These are phyloP conservation scores for Alosa alosa DNA, from an alignment of 2,113 vertebrate genomes.

Conservation along the genomic window DNA sequence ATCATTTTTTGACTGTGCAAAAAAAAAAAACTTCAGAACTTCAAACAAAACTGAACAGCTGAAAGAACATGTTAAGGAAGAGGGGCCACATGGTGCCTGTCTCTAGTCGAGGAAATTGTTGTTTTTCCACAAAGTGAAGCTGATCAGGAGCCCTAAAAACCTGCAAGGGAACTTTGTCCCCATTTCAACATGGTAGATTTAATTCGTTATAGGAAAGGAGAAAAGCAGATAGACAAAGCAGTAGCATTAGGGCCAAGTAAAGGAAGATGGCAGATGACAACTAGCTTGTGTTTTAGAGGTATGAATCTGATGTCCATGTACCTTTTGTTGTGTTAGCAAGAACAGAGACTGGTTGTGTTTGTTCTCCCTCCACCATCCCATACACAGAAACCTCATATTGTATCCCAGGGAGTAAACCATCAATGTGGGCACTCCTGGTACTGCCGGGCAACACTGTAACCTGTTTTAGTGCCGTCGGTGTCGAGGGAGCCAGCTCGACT, in stretches of 20 bases:
- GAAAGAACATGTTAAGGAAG: slow-evolving; percentile 5
- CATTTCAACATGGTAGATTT: background rate
- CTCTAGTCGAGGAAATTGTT: background rate
- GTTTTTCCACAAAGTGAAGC: background rate
- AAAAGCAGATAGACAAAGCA: background rate
- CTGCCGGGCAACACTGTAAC: slow-evolving; percentile 54
- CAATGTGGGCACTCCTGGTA: slow-evolving; percentile 50
- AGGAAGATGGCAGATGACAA: slow-evolving; percentile 31
- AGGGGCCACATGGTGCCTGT: background rate
- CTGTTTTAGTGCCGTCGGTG: slow-evolving; percentile 29
- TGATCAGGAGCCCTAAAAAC: slow-evolving; percentile 9
- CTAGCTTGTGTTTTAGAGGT: background rate
- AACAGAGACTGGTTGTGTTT: slow-evolving; percentile 55
- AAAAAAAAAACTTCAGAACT: background rate
- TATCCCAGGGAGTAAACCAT: slow-evolving; percentile 56
- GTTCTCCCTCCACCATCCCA: slow-evolving; percentile 59
- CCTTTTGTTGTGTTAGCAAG: slow-evolving; percentile 60
- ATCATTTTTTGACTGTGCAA: background rate
- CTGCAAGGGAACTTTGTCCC: slow-evolving; percentile 13
- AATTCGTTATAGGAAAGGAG: slow-evolving; percentile 19
- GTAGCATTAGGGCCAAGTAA: slow-evolving; percentile 17
- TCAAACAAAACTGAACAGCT: slow-evolving; percentile 7
- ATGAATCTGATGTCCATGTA: slow-evolving; percentile 56
- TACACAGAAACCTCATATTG: slow-evolving; percentile 59
- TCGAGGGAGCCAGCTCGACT: slow-evolving; percentile 55